Evolutionary conservation across 2,113 vertebrate genomes (phyloP).

Genomic region (Pollimyrus isidori): DNA sequence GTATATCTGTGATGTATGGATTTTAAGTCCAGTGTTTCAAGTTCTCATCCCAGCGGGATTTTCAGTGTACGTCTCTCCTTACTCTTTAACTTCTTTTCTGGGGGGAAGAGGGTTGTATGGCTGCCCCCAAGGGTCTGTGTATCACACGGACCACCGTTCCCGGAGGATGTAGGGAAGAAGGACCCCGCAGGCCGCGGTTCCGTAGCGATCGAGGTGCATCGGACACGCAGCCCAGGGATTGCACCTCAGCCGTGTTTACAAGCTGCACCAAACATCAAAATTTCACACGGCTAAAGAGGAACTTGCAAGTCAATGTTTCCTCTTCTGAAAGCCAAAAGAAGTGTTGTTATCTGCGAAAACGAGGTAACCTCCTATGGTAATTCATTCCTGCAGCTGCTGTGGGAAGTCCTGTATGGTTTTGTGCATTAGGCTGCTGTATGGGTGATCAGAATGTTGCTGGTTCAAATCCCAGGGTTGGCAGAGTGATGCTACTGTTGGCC

Average conservation of each 20-base stretch:
- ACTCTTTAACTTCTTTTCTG: neutral
- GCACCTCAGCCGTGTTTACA: neutral
- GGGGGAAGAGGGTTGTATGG: neutral
- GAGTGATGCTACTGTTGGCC: neutral
- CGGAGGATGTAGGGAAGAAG: neutral
- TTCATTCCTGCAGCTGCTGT: neutral
- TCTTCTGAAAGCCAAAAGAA: neutral
- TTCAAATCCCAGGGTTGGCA: neutral
- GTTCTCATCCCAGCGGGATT: neutral
- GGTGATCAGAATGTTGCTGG: neutral
- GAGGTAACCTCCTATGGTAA: neutral
- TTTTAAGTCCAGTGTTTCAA: neutral
- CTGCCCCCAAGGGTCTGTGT: neutral
- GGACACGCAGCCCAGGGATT: slow-evolving; percentile 17
- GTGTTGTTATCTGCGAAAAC: neutral
- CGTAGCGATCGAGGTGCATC: neutral
- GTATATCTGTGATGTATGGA: neutral
- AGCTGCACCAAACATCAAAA: neutral
- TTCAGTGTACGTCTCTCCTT: neutral
- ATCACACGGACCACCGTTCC: neutral
- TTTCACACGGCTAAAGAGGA: neutral
- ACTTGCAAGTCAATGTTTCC: neutral
- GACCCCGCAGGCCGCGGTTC: neutral
- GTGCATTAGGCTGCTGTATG: neutral
- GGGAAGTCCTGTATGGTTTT: neutral